Conservation (phyloP, 1,140 invertebrate species). For the Apocrypta bakeri region DNA sequence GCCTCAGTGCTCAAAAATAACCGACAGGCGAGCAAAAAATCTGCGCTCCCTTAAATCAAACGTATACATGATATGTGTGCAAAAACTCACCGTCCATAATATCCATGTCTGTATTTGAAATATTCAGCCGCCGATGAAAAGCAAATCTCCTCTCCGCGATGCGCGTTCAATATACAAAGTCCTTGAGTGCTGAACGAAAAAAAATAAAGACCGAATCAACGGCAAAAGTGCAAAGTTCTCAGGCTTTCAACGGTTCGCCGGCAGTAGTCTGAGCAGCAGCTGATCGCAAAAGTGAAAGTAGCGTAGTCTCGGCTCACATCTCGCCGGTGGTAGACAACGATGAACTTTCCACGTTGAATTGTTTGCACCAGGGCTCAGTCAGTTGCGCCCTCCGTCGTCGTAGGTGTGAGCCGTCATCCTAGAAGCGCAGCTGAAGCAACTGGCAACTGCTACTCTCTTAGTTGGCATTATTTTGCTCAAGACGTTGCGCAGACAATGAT, state of each 20-base stretch:
- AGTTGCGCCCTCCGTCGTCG: conserved; percentile 46
- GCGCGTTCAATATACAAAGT: no score
- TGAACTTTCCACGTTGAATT: not conserved
- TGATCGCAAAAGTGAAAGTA: not conserved
- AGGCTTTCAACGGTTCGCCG: not conserved
- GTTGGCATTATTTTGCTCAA: not conserved
- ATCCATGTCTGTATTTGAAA: conserved; percentile 55
- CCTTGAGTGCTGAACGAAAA: no score
- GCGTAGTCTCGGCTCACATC: conserved; percentile 30
- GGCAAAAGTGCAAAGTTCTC: no score
- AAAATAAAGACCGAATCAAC: not conserved
- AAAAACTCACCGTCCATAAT: conserved; percentile 57
- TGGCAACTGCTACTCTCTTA: not conserved
- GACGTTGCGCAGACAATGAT: no score
- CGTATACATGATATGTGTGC: not conserved
- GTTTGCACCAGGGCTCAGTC: not conserved
- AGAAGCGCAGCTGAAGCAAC: not conserved
- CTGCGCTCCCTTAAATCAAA: not conserved
- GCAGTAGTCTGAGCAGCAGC: not conserved
- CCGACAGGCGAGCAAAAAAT: no score
- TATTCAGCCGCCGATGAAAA: no score
- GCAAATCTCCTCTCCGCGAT: no score
- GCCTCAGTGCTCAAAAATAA: no score
- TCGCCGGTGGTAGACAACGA: not conserved
- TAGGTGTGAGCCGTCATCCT: not conserved